A percentile compares a stretch with the other conserved stretches of the same genome.
Conservation (phyloP, 2,888 invertebrate genomes). For the Iselma pallidipennis region DNA sequence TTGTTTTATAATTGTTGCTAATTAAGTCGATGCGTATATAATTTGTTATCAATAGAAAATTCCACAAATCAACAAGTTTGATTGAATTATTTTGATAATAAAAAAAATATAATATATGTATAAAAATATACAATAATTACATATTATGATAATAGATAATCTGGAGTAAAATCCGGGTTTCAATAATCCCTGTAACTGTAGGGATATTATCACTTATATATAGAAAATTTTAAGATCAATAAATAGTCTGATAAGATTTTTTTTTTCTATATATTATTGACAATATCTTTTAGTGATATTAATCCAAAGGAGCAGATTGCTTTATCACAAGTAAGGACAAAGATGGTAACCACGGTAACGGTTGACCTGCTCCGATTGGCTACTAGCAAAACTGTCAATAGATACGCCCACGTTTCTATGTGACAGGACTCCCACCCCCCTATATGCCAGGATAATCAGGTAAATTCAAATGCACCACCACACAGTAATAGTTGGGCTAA, state of each 20-base stretch:
- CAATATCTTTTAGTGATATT: constrained; percentile 1
- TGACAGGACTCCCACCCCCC: constrained; percentile 33
- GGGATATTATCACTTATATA: constrained; percentile 18
- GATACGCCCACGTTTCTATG: constrained; percentile 47
- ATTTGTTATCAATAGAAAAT: constrained; percentile 9
- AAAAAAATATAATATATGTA: no score
- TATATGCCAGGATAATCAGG: constrained; percentile 30
- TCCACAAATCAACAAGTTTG: constrained; percentile 8
- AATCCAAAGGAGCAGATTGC: constrained; percentile 35
- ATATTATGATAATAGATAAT: not conserved
- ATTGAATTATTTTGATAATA: not conserved
- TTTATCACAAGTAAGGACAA: constrained; percentile 46
- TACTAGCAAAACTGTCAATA: constrained; percentile 53
- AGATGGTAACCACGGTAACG: constrained; percentile 51
- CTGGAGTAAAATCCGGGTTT: no score
- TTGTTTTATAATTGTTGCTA: constrained; percentile 13
- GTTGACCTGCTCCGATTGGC: constrained; percentile 51
- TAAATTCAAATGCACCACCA: constrained; percentile 15
- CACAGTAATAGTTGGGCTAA: constrained; percentile 23
- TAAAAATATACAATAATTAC: not conserved
- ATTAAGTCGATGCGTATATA: constrained; percentile 14
- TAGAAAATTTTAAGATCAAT: no score
- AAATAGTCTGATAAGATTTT: no score
- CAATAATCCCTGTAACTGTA: no score
- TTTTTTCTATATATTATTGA: no score